Base-by-base conservation (phyloP, 2,888 invertebrate species). In the Opisthograptis luteolata region DNA sequence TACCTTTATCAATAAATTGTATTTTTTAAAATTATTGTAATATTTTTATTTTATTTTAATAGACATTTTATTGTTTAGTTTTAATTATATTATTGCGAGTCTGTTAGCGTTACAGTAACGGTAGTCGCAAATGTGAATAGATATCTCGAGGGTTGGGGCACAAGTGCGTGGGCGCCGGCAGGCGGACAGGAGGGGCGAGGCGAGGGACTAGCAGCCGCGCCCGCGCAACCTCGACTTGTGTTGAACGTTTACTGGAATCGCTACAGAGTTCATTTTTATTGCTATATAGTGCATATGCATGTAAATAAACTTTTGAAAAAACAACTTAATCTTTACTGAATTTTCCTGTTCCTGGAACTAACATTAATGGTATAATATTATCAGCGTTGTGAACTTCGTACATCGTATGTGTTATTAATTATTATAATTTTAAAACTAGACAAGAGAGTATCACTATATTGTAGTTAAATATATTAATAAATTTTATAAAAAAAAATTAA, bases 281-380 rank as follows among this genome's bases (percentile, higher is more conserved):
- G 76, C 70, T 80, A 74, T 77, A 79, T 66, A 78, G 74, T 81
- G 80, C 84, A 77, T 79, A 85, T 84, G 82, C 85, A 86, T 86
- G 87, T 87, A 87, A 87, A 87, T 87, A 87, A 84, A 86, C 79
- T 83, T 83, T 85, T 78, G 77, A 70, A 76, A 76, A 58, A 58
- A 17, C 52, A 34, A 56, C 34, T 41, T 19, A 68, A 71, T 74
- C 63, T 76, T 77, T 74, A 70, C 66, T 75, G 66, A 68, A 55
- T 73, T 71, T 70, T 73, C 70, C 76, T 79, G 64, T 52, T 63
- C 60, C 53, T n/a, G 46, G 56, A 64, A 68, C 61, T 59, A 59
- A 64, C 36, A 62, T 60, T 47, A 32, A 58, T 61, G 67, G 63
- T 73, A 61, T 61, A 60, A 52, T 43, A 46, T 48, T 61, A 50